Evolutionary conservation across 2,888 invertebrate genomes (phyloP).

Genomic region (Polydrusus cervinus): DNA sequence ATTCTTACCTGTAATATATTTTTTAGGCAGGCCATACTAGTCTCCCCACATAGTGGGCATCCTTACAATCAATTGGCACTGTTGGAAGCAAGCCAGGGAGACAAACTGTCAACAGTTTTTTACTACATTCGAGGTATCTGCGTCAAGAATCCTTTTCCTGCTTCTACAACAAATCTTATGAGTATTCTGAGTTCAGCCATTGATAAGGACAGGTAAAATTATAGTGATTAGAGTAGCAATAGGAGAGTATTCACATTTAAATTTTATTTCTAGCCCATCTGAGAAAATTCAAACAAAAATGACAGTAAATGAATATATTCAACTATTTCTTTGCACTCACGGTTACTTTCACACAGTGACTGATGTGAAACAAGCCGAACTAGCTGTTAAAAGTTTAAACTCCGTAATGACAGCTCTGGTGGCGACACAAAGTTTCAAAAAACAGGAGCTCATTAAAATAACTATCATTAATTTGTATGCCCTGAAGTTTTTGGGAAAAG

Average conservation of each 20-base stretch:
- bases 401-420: conserved; percentile 83
- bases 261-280: conserved; percentile 65
- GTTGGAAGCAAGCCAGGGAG: conserved; percentile 85
- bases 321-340: conserved; percentile 78
- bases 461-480: conserved; percentile 84
- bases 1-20: conserved; percentile 10
- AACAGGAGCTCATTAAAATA: conserved; percentile 85
- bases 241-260: neutral
- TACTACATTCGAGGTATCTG: conserved; percentile 89
- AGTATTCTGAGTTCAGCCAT: conserved; percentile 79
- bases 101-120: conserved; percentile 88
- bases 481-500: conserved; percentile 75
- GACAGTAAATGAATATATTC: conserved; percentile 75
- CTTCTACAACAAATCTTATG: conserved; percentile 85
- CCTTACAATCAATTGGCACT: conserved; percentile 93
- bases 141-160: conserved; percentile 89
- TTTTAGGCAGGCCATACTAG: conserved; percentile 80
- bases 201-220: conserved; percentile 70
- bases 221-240: neutral
- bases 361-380: conserved; percentile 77
- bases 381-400: conserved; percentile 78
- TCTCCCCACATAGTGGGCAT: conserved; percentile 87
- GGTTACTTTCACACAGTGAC: conserved; percentile 73
- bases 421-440: conserved; percentile 85
- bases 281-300: conserved; percentile 76